Evolutionary conservation across 2,888 invertebrate species (phyloP).

Genomic region (Campoplex nolae): DNA sequence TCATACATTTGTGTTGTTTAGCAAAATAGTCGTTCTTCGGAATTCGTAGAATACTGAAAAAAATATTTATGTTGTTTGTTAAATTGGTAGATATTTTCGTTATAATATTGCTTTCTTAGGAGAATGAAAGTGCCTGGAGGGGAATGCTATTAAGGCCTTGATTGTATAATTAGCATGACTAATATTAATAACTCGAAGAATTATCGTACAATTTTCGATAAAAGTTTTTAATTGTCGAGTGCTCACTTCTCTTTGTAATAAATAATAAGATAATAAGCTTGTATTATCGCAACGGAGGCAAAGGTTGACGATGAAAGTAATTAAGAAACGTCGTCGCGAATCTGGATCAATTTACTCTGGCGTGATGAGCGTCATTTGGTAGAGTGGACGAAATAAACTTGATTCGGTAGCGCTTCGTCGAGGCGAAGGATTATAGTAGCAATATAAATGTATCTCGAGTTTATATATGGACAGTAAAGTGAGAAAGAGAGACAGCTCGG

Average conservation of each 20-base stretch:
- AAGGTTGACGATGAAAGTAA: conserved; percentile 57
- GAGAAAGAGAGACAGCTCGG: conserved; percentile 29
- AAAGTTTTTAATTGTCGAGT: conserved; percentile 15
- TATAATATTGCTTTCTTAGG: neutral
- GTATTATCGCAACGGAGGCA: conserved; percentile 31
- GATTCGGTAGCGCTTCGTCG: conserved; percentile 32
- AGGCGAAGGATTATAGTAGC: conserved; percentile 34
- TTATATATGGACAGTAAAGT: neutral
- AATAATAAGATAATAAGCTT: conserved; percentile 50
- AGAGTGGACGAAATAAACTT: conserved; percentile 55
- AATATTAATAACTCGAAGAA: conserved; percentile 51
- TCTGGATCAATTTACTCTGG: conserved; percentile 33
- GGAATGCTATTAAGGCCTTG: conserved; percentile 10
- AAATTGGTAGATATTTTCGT: neutral
- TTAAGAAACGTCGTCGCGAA: conserved; percentile 58
- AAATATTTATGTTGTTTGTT: neutral
- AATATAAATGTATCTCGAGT: conserved; percentile 9
- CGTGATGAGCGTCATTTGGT: conserved; percentile 45
- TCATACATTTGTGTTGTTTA: neutral
- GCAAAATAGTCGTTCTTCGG: neutral
- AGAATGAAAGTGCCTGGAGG: neutral
- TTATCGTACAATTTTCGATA: conserved; percentile 55
- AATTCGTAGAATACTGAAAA: neutral
- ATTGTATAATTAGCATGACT: conserved; percentile 46
- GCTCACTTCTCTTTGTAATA: conserved; percentile 33